phyloP scores from a whole-genome alignment of 2,113 vertebrate species.

The Vombatus ursinus region DNA sequence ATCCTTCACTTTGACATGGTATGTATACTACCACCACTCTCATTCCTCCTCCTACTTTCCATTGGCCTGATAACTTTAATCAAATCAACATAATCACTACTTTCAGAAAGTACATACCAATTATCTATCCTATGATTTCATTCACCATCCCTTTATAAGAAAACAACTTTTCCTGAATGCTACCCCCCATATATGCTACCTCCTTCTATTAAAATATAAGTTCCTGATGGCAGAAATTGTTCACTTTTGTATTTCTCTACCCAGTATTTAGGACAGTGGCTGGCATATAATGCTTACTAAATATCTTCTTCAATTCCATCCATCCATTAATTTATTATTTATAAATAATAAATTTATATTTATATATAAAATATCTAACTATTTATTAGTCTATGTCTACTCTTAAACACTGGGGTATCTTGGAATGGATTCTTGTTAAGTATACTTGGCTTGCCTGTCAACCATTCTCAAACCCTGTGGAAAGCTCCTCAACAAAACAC shows the following conservation, averaged over 20 bases:
- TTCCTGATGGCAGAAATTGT: not conserved
- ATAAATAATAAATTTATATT: too few species aligned
- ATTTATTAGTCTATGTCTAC: too few species aligned
- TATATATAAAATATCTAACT: too few species aligned
- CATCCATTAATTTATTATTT: too few species aligned
- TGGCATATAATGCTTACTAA: not conserved
- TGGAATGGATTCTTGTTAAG: too few species aligned
- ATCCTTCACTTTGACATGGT: not conserved
- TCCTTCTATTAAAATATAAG: not conserved
- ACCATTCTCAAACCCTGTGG: too few species aligned
- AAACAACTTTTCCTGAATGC: not conserved
- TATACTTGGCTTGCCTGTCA: too few species aligned
- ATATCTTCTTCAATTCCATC: too few species aligned
- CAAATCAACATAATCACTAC: not conserved
- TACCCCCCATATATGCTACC: not conserved
- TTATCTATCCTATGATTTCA: not conserved
- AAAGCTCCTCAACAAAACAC: too few species aligned
- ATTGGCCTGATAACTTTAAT: not conserved
- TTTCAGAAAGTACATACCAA: not conserved
- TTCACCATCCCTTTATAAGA: not conserved
- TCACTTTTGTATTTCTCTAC: not conserved
- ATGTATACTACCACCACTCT: not conserved
- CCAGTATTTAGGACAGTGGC: not conserved
- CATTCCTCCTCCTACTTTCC: not conserved
- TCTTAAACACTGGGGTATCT: too few species aligned